Evolutionary conservation across 2,888 invertebrate species (phyloP), one percentile per base, ranked within the genome.

Genomic region (Micoletzkya japonica): DNA sequence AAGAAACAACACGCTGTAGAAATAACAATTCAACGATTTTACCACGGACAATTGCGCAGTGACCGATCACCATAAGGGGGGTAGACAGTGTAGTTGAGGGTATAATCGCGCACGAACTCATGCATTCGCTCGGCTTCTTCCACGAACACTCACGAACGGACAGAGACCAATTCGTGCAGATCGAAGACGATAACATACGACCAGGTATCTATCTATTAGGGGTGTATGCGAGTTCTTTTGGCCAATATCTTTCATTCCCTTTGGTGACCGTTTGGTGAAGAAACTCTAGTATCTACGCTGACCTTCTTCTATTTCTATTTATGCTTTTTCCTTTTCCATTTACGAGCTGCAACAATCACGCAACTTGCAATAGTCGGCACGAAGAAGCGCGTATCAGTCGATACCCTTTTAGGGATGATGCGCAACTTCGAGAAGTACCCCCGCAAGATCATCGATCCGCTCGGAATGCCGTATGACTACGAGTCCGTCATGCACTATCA

Each of bases 71-170:
- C n/a, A n/a, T n/a, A n/a, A n/a, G n/a, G n/a, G n/a, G n/a, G n/a
- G n/a, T n/a, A n/a, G n/a, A n/a, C n/a, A n/a, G n/a, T n/a, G n/a
- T n/a, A n/a, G 26, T 30, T 24, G 34, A 68, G 68, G 88, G 91
- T 24, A 91, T 90, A 14, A 89, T 91, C 3, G 89, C 91, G 7
- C 92, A 93, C 83, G 93, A 93, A 86, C 88, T 93, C 85, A 88
- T 93, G 80, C 93, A 93, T 82, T 77, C 80, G 10, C 86, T 92
- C 1, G 93, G 93, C 0, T 92, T 93, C 86, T 91, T 91, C 85
- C 93, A 93, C 83, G 92, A 92, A 87, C 93, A 93, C 84, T 91
- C 91, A 82, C 89, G 92, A 30, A 90, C 90, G 24, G 90, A 92
- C 86, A 89, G 93, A 75, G 92, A 93, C 82, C 89, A 91, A 0